Base-by-base conservation (phyloP, 2,113 vertebrate genomes). In the Chlamydotis undulata region DNA sequence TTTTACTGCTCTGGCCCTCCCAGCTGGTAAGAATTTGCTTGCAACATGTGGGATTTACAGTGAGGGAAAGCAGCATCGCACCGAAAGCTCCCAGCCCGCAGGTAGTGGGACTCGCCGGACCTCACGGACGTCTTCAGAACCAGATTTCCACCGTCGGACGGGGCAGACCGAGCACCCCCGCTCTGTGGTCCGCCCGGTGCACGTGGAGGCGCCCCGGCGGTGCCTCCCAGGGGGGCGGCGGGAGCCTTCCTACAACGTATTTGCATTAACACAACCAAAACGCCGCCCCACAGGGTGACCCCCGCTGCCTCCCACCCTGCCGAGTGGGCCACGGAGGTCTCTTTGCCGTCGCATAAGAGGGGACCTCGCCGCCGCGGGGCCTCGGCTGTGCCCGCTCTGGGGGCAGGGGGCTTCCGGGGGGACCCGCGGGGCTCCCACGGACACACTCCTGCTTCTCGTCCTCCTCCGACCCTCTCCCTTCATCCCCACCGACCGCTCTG, bases 1-100 rank as follows among this genome's bases (percentile, higher is more conserved):
- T 56, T 96, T 96, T 95, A 94, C 83, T 89, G 69, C 73, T 94
- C 86, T 76, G 91, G 90, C 95, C 92, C 91, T 96, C 89, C 86
- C 96, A 95, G 81, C 53, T 97, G 90, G 76, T 74, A 92, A 96
- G 90, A 87, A 92, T 94, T 92, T 92, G 90, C 21, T 81, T 93
- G 77, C 73, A 90, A 60, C 76, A 61, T 83, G 57, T 82, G 88
- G 73, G 79, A 86, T 94, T 86, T 93, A 83, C 71, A 92, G 88
- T 59, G 35, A 93, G 61, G 1, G 19, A 91, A 81, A 94, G 19
- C 43, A n/a, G 35, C 35, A 28, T 37, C 65, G 9, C 37, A 82
- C 57, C 60, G 83, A 96, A 92, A 94, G 47, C 69, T 64, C 43
- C 31, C 45, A 31, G 45, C 7, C 56, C 45, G 78, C 61, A 96